A percentile compares a stretch with the other conserved stretches of the same genome.
phyloP scores from a whole-genome alignment of 2,797 vertebrate species.

The Dromococcyx pavoninus region DNA sequence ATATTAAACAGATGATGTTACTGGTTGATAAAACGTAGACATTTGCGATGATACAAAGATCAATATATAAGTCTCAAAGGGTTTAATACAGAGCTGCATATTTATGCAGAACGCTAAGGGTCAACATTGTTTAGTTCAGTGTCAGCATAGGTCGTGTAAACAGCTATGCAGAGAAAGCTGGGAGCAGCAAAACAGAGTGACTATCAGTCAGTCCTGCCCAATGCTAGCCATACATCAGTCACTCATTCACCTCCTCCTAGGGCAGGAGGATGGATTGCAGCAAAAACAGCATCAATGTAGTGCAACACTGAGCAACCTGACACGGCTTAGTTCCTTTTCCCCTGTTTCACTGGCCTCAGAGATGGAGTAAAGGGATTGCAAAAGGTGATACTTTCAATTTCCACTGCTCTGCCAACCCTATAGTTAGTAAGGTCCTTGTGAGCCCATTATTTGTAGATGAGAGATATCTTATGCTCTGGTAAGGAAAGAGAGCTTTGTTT shows the following conservation, averaged over 20 bases:
- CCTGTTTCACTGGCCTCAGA: background rate
- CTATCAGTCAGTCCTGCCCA: background rate
- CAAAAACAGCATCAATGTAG: background rate
- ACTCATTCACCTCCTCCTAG: fast-evolving
- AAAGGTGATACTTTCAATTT: background rate
- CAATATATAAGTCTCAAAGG: background rate
- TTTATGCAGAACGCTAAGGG: background rate
- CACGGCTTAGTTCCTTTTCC: background rate
- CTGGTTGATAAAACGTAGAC: background rate
- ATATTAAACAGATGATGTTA: background rate
- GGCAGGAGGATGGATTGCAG: background rate
- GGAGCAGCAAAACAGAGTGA: background rate
- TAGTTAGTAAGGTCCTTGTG: background rate
- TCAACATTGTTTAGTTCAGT: background rate
- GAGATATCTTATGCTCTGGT: background rate
- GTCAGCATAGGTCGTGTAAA: background rate
- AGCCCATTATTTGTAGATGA: background rate
- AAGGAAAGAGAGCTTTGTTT: background rate
- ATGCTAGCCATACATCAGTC: no score
- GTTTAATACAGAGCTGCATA: background rate
- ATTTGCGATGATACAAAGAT: background rate
- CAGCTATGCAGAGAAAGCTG: background rate
- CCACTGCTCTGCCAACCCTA: background rate
- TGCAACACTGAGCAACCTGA: background rate
- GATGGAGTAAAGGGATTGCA: background rate